Evolutionary conservation across 2,113 vertebrate species (phyloP).

Genomic region (rat (Rattus norvegicus)): GRCr8 NC_086037.1:33452001-33452500

Average conservation of each 20-base stretch:
- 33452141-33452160: not conserved
- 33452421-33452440: not conserved
- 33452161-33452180: not conserved
- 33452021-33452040: not conserved
- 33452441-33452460: rapidly evolving
- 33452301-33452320: not conserved
- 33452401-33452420: not conserved
- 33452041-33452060: not conserved
- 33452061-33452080: not conserved
- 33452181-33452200: not conserved
- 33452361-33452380: not conserved
- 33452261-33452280: not conserved
- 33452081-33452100: not conserved
- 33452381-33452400: not conserved
- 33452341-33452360: no score
- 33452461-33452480: not conserved
- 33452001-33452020: not conserved
- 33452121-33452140: no score
- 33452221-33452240: not conserved
- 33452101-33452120: not conserved
- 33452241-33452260: not conserved
- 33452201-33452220: not conserved
- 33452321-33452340: not conserved
- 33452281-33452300: not conserved
- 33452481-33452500: not conserved